phyloP scores from a whole-genome alignment of 1,140 invertebrate genomes.

The Lamellibrachia luymesi region DNA sequence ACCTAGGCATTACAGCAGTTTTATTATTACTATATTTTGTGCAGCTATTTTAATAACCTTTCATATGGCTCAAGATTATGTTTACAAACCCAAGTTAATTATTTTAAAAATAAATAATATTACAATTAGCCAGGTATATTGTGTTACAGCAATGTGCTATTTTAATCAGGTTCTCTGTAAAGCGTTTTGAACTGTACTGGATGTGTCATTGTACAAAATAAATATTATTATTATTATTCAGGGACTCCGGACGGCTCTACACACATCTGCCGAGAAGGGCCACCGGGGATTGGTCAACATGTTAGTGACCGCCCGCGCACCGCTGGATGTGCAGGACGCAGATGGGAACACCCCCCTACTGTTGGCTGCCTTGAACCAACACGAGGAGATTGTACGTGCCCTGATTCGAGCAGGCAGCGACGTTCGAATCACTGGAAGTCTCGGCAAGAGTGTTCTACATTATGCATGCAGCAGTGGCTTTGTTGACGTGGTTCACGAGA shows the following conservation, averaged over 20 bases:
- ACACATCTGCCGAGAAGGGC: slow-evolving; percentile 53
- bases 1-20: no score
- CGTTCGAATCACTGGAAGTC: background rate
- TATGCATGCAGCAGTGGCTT: background rate
- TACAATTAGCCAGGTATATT: no score
- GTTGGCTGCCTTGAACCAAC: slow-evolving; percentile 44
- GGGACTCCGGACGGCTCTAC: slow-evolving; percentile 52
- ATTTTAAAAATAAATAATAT: no score
- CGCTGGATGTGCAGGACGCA: slow-evolving; percentile 45
- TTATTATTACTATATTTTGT: no score
- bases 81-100: no score
- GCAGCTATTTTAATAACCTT: no score
- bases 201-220: no score
- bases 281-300: slow-evolving; percentile 61
- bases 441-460: slow-evolving; percentile 14
- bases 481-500: background rate
- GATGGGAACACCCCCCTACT: slow-evolving; percentile 45
- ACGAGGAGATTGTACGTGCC: slow-evolving; percentile 39
- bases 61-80: no score
- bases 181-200: no score
- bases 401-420: slow-evolving; percentile 23
- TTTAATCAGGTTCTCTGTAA: no score
- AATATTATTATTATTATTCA: slow-evolving; percentile 27
- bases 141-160: no score
- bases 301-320: slow-evolving; percentile 55